Base-by-base conservation (phyloP, 2,888 invertebrate species). In the Zygothrica quintamaculata region DNA sequence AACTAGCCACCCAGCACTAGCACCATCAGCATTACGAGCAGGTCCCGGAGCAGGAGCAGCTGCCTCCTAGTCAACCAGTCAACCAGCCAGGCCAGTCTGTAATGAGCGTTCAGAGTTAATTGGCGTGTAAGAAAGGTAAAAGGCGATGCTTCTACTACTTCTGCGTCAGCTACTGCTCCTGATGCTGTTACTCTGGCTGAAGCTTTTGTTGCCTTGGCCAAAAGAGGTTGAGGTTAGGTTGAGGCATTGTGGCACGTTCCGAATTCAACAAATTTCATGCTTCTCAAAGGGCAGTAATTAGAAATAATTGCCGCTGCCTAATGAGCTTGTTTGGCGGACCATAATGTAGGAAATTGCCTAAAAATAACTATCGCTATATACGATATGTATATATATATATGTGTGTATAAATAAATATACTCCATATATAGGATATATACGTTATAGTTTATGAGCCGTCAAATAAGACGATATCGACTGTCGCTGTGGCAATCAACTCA, bases 81-180 rank as follows among this genome's bases (percentile, higher is more conserved):
- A 48, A 12, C 12, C 48, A 56, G 52, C 62, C 12, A 56, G 52
- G 59, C 12, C 75, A 64, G 62, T 62, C 86, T 76, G 82, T 84
- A 84, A 84, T 84, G 82, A 87, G 87, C 82, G 82, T 84, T 84
- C 76, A 74, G 82, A 84, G 85, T 84, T 84, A 84, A 84, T 84
- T 84, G 87, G 79, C 82, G 77, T 87, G 76, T 74, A 77, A 78
- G 74, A 71, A 82, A 61, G 67, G 75, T 66, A 74, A 74, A 72
- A 75, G 62, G 64, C 71, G 47, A 29, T 42, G 43, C 13, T 33
- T 34, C 31, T 42, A 34, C 13, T 33, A 39, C 7, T 26, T 25
- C 29, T 37, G 33, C 18, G 53, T 46, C 42, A 48, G 34, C 3
- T 53, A 26, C 12, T 18, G 18, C 15, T 12, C 9, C 9, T 13